Evolutionary conservation across 2,888 invertebrate genomes (phyloP).

Genomic region (Pammene fasciana): DNA sequence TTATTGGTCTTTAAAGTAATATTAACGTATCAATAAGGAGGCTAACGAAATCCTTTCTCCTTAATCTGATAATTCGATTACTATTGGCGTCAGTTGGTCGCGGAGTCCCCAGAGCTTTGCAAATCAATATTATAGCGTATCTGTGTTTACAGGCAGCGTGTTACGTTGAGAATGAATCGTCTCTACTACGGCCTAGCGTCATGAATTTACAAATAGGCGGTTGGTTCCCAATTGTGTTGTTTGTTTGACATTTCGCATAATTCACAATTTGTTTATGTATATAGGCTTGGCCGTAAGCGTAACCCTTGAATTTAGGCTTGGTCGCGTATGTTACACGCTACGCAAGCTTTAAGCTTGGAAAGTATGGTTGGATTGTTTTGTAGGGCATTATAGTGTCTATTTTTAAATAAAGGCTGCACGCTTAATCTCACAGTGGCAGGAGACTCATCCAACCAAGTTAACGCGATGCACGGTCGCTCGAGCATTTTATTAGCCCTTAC

Average conservation of each 20-base stretch:
- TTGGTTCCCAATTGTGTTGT: slow-evolving; percentile 1
- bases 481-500: slow-evolving; percentile 50
- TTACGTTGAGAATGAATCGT: slow-evolving; percentile 25
- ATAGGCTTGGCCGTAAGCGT: slow-evolving; percentile 1
- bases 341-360: slow-evolving; percentile 68
- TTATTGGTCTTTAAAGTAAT: not conserved
- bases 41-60: slow-evolving; percentile 28
- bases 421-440: slow-evolving; percentile 65
- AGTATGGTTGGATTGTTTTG: slow-evolving; percentile 74
- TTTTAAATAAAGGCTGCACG: slow-evolving; percentile 75
- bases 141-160: slow-evolving; percentile 50
- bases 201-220: slow-evolving; percentile 2
- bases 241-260: not conserved
- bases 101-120: slow-evolving; percentile 54
- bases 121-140: slow-evolving; percentile 61
- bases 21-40: slow-evolving; percentile 1
- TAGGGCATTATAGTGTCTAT: slow-evolving; percentile 75
- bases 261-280: slow-evolving; percentile 5
- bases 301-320: slow-evolving; percentile 61
- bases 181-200: slow-evolving; percentile 23
- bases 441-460: slow-evolving; percentile 57
- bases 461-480: slow-evolving; percentile 60
- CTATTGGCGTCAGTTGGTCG: slow-evolving; percentile 54
- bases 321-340: slow-evolving; percentile 71
- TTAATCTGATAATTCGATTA: slow-evolving; percentile 44